These are phyloP conservation scores for Amphiprion percula DNA, from an alignment of 2,113 vertebrate genomes.

Conservation along the genomic window DNA sequence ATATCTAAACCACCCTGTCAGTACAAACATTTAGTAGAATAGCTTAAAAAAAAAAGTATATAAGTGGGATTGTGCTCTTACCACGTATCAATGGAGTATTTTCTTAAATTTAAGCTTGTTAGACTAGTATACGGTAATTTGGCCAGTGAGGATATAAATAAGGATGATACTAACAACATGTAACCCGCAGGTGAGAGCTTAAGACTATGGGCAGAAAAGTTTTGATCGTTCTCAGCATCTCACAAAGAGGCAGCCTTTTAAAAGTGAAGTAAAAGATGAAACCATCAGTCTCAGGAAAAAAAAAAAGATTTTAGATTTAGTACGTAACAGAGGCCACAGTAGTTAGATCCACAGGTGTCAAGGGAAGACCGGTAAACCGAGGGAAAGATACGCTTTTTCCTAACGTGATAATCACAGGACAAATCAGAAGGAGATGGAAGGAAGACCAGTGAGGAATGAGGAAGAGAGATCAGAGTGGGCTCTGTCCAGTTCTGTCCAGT, in stretches of 20 bases:
- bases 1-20: neutral
- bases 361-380: constrained; percentile 31
- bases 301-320: neutral
- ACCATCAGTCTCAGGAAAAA: neutral
- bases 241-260: constrained; percentile 30
- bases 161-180: neutral
- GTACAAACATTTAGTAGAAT: constrained; percentile 16
- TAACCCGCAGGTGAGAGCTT: neutral
- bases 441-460: constrained; percentile 45
- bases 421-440: constrained; percentile 21
- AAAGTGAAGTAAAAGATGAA: constrained; percentile 46
- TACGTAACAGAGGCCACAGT: constrained; percentile 51
- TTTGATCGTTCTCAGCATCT: constrained; percentile 24
- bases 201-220: neutral
- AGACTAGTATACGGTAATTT: neutral
- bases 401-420: constrained; percentile 29
- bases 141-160: constrained; percentile 20
- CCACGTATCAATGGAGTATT: neutral
- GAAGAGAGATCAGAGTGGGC: constrained; percentile 78
- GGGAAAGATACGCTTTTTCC: constrained; percentile 4
- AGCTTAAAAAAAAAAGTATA: neutral
- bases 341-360: constrained; percentile 50
- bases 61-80: constrained; percentile 5
- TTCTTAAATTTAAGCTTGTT: neutral
- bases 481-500: constrained; percentile 89